A percentile compares a stretch with the other conserved stretches of the same genome.
These are phyloP conservation scores for Eospalax fontanierii DNA, from an alignment of 2,797 vertebrate genomes.

Conservation along the genomic window DNA sequence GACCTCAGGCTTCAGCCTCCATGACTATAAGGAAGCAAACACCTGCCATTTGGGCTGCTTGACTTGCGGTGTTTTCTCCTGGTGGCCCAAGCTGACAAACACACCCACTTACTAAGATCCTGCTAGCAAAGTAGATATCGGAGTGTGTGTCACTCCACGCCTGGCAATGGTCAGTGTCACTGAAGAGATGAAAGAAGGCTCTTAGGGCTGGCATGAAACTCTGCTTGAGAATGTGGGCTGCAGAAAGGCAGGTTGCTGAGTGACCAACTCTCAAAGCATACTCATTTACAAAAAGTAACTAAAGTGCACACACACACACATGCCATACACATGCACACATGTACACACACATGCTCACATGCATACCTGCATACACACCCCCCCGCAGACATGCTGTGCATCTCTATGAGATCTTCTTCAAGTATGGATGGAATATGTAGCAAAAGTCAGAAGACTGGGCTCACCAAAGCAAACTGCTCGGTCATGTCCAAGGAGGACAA, in stretches of 20 bases:
- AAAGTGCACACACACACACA: not conserved
- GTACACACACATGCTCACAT: not conserved
- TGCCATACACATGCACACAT: not conserved
- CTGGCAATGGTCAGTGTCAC: fast-evolving
- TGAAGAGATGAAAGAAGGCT: fast-evolving
- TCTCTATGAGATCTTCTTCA: not conserved
- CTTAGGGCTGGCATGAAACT: not conserved
- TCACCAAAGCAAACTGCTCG: not conserved
- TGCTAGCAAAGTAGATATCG: not conserved
- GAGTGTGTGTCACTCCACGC: fast-evolving
- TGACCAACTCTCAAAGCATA: fast-evolving
- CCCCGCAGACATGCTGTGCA: fast-evolving
- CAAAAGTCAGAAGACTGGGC: not conserved
- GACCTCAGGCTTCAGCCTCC: not conserved
- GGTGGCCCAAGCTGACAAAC: not conserved
- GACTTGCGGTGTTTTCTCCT: not conserved
- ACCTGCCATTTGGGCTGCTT: not conserved
- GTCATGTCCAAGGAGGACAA: not conserved
- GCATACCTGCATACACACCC: too few relatives aligned
- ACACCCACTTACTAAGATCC: not conserved
- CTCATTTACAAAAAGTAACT: not conserved
- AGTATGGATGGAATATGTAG: not conserved
- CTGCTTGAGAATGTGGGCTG: fast-evolving
- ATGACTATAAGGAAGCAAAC: not conserved
- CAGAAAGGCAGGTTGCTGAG: not conserved